Evolutionary conservation across 64 coral and sea anemone species (phyloP).

Genomic region (Pachyseris speciosa): DNA sequence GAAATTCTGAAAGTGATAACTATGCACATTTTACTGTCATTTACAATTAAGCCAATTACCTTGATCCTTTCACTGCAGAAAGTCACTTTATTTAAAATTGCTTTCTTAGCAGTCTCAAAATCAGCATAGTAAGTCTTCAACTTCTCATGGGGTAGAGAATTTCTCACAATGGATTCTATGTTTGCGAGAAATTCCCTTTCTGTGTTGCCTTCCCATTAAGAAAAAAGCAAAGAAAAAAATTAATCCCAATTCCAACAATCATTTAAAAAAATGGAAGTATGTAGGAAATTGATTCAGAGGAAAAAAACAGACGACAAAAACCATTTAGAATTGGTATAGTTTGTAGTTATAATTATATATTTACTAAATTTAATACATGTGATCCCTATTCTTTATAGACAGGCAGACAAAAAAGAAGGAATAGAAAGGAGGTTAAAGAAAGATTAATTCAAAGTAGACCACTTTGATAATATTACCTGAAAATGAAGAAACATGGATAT

Average conservation of each 20-base stretch:
- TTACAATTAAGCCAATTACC: no score
- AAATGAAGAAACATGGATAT: slow-evolving; percentile 33
- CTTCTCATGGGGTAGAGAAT: slow-evolving; percentile 32
- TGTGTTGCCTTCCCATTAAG: neutral
- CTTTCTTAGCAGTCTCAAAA: neutral
- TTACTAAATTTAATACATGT: no score
- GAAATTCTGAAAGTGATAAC: no score
- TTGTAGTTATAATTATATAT: no score
- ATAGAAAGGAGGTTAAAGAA: neutral
- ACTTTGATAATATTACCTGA: no score
- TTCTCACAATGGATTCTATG: slow-evolving; percentile 23
- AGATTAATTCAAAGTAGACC: no score
- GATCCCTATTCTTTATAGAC: neutral
- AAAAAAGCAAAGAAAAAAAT: neutral
- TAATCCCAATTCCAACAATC: neutral
- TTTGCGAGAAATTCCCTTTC: slow-evolving; percentile 28
- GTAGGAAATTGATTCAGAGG: no score
- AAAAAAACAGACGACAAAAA: no score
- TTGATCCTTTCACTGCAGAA: no score
- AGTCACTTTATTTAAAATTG: slow-evolving; percentile 20
- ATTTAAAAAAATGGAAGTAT: no score
- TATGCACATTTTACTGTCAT: no score
- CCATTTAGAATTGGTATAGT: no score
- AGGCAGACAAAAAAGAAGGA: neutral
- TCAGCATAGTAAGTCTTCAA: neutral